phyloP scores from a whole-genome alignment of 2,113 vertebrate species.

The Lampris incognitus region DNA sequence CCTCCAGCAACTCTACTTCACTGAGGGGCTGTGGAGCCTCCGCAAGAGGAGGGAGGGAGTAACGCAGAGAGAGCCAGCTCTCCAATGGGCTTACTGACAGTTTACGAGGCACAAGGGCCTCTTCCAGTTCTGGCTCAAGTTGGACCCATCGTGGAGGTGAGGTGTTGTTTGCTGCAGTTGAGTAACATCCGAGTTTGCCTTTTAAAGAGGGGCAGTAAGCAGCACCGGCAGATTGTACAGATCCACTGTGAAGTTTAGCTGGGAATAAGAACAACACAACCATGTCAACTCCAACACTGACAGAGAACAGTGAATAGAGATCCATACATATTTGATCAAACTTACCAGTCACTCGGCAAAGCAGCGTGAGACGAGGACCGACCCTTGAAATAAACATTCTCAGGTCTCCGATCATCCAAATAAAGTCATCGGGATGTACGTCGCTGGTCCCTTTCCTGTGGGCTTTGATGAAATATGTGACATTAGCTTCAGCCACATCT shows the following conservation, averaged over 20 bases:
- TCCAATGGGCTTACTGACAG: constrained; percentile 92
- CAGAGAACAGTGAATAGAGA: not conserved
- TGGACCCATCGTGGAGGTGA: constrained; percentile 75
- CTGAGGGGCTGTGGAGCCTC: constrained; percentile 61
- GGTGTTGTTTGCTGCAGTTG: constrained; percentile 77
- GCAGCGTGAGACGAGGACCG: constrained; percentile 55
- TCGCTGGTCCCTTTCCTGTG: constrained; percentile 39
- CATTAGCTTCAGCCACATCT: not conserved
- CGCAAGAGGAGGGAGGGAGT: constrained; percentile 82
- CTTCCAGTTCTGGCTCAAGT: constrained; percentile 88
- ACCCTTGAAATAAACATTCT: constrained; percentile 76
- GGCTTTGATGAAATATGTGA: not conserved
- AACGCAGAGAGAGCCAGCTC: constrained; percentile 90
- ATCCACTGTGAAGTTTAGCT: constrained; percentile 68
- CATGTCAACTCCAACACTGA: not conserved
- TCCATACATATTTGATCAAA: not conserved
- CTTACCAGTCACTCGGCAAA: constrained; percentile 75
- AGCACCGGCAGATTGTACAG: constrained; percentile 27
- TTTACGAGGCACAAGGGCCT: constrained; percentile 90
- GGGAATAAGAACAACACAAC: constrained; percentile 2
- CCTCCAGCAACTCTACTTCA: constrained; percentile 53
- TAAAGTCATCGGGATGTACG: constrained; percentile 53
- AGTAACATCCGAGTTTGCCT: constrained; percentile 66
- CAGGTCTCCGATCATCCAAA: constrained; percentile 24
- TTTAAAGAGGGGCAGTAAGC: constrained; percentile 36